Evolutionary conservation across 2,797 vertebrate species (phyloP), one percentile per base, ranked within the genome.

Genomic region (Cottoperca gobio): DNA sequence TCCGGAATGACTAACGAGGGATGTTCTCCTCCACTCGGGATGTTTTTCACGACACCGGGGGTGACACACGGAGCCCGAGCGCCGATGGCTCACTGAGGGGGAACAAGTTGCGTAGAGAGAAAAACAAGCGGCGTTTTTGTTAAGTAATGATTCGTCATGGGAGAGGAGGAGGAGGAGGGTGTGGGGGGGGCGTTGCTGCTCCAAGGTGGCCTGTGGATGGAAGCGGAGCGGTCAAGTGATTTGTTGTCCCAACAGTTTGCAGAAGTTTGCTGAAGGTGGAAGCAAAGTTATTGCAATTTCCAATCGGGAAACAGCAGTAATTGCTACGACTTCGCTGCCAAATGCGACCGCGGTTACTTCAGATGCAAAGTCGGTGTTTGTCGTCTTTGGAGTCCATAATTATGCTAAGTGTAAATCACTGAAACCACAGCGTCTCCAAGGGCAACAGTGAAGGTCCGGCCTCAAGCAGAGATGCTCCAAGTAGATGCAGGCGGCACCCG

Each of bases 191-290:
- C 68, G 80, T 40, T 28, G 55, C 50, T 63, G 66, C 91, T 92
- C 83, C 91, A 81, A 93, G 94, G 94, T 95, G 95, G 94, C 82
- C 94, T 90, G 89, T 1, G 84, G 89, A 90, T 94, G 89, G 92
- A 94, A 93, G 89, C 71, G 9, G 66, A 85, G 89, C 19, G 91
- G 91, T 93, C 86, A 90, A 89, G 86, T 82, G 89, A 93, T 93
- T 92, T 94, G 90, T 94, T 91, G 89, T 92, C 86, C 68, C 76
- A 84, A 83, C 90, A 81, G 89, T 88, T 88, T 86, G 86, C 81
- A 72, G 54, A 85, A 91, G 88, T 93, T 93, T 91, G 79, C 87
- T 62, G 81, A 91, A 91, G 92, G 92, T 90, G 89, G 88, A 90
- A 82, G 87, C 76, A 57, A 86, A 88, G 78, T 81, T 55, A 84